Evolutionary conservation across 2,113 vertebrate species (phyloP).

Genomic region (Chlorocebus sabaeus): DNA sequence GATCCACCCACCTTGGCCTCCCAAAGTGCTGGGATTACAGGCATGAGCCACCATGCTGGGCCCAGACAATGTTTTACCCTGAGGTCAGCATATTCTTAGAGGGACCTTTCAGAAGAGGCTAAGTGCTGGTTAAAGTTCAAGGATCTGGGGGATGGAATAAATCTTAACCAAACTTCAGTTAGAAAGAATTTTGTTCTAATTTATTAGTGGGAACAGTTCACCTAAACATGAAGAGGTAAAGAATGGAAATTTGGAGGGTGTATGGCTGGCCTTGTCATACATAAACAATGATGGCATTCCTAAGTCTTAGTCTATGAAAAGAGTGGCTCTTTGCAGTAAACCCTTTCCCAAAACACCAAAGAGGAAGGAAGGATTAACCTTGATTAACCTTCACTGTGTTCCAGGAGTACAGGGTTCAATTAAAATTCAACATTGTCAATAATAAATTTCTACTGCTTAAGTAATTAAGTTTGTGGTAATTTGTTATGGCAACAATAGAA

Average conservation of each 20-base stretch:
- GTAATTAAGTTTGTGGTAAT: neutral
- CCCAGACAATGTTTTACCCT: neutral
- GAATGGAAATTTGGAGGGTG: neutral
- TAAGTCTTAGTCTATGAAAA: neutral
- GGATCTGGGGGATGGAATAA: neutral
- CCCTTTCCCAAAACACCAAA: neutral
- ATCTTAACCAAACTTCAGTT: neutral
- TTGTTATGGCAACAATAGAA: neutral
- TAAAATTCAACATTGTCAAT: neutral
- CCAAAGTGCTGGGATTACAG: too few species aligned
- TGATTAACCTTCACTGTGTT: neutral
- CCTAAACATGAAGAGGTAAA: neutral
- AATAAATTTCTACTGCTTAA: neutral
- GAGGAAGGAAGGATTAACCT: too few species aligned
- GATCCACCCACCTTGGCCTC: too few species aligned
- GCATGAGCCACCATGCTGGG: too few species aligned
- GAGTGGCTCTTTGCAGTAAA: neutral
- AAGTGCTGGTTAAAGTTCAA: neutral
- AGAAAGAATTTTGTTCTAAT: neutral
- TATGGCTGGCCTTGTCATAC: neutral
- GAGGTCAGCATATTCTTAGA: neutral
- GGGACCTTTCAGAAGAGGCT: neutral
- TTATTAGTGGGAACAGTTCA: neutral
- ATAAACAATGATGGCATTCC: neutral
- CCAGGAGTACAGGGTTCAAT: neutral